Percentiles rank a stretch among this genome's conserved stretches.
phyloP scores from a whole-genome alignment of 2,113 vertebrate species.

The Sebastes schlegelii region DNA sequence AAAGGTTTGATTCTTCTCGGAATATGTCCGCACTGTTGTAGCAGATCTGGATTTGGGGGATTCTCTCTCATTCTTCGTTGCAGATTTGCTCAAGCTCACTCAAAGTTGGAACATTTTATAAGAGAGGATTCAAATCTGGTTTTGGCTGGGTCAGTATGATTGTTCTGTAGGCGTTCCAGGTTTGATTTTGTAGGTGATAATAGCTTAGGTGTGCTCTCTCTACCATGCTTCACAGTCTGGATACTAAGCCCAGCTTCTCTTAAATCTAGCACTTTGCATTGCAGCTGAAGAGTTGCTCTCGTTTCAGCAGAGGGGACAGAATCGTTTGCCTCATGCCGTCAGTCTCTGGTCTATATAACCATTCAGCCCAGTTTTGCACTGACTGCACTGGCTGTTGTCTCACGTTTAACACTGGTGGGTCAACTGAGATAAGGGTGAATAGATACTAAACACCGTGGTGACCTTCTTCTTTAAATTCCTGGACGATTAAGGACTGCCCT shows the following conservation, averaged over 20 bases:
- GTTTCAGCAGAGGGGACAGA: background rate
- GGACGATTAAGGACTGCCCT: background rate
- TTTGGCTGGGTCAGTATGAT: background rate
- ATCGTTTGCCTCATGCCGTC: background rate
- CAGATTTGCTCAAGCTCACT: conserved; percentile 7
- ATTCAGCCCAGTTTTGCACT: too few species aligned
- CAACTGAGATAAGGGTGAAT: background rate
- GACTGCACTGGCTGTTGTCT: background rate
- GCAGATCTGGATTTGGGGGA: conserved; percentile 3
- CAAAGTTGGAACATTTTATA: background rate
- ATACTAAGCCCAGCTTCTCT: background rate
- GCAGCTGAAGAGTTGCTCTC: background rate
- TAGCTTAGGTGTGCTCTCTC: background rate
- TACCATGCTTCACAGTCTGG: background rate
- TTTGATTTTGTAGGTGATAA: background rate
- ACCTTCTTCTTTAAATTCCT: background rate
- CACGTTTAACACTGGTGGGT: background rate
- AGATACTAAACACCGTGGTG: background rate
- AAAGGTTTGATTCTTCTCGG: background rate
- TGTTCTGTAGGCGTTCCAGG: background rate
- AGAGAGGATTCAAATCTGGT: background rate
- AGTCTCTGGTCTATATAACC: background rate
- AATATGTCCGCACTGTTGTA: background rate
- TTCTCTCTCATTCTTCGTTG: background rate
- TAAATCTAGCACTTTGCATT: background rate